Evolutionary conservation across 1,140 invertebrate genomes (phyloP).

Genomic region (Lepidurus couesii): DNA sequence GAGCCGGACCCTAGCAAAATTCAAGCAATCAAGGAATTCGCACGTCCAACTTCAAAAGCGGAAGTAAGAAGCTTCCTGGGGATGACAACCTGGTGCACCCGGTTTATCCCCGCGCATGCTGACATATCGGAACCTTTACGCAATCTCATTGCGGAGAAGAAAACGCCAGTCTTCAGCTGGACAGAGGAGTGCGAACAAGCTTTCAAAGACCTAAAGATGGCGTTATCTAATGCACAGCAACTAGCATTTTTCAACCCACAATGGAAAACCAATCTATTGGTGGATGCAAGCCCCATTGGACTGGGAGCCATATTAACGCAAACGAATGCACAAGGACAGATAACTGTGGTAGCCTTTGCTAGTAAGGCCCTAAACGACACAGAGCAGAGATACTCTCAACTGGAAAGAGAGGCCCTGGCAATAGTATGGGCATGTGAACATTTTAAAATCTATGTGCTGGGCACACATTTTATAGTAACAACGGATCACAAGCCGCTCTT

Average conservation of each 20-base stretch:
- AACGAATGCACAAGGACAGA: background rate
- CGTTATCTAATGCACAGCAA: background rate
- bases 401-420: slow-evolving; percentile 40
- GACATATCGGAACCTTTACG: background rate
- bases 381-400: slow-evolving; percentile 40
- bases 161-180: background rate
- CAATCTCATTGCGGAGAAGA: background rate
- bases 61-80: slow-evolving; percentile 15
- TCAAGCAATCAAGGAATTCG: background rate
- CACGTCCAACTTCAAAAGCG: background rate
- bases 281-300: slow-evolving; percentile 7
- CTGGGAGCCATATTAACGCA: background rate
- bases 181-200: background rate
- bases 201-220: background rate
- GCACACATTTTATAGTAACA: background rate
- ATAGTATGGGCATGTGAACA: slow-evolving; percentile 4
- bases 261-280: background rate
- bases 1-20: background rate
- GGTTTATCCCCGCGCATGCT: background rate
- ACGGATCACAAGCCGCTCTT: background rate
- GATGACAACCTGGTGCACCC: background rate
- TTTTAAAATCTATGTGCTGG: slow-evolving; percentile 37
- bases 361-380: slow-evolving; percentile 38
- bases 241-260: background rate
- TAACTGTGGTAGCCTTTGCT: background rate